Evolutionary conservation across 2,888 invertebrate genomes (phyloP), one percentile per base, ranked within the genome.

Genomic region (Chrysina gloriosa): DNA sequence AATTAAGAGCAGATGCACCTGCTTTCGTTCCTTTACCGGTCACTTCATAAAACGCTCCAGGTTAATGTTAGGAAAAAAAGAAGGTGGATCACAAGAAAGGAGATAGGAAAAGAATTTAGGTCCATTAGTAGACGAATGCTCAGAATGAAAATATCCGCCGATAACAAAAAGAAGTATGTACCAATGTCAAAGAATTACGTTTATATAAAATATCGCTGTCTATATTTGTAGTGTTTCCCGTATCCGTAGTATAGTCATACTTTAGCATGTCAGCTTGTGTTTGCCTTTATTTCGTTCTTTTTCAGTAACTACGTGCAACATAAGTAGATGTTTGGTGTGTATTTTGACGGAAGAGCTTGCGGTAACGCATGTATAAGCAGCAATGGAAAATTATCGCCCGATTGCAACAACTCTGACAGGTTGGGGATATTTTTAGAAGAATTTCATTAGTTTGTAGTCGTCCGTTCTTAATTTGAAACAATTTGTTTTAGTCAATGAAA

Each of bases 381-480:
- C 64, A 74, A 79, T 67, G 81, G 81, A 9, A 54, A 67, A 54
- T 68, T 77, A 63, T 79, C 80, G 19, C 85, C 85, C 0, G 86
- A 86, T 71, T 85, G 85, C 77, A 85, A 85, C 77, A 84, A 85
- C 76, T 84, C 85, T n/a, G 79, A 77, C 21, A 84, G 85, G 3
- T 77, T 86, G 66, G 79, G 81, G 39, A 82, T 79, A 27, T 85
- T 83, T 74, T 78, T 85, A 50, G 81, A 80, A 67, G 75, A 79
- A 31, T 74, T 80, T 16, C 77, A 77, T 70, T 78, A 70, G 70
- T 61, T 61, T 54, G 9, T 14, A 16, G 19, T 58, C 9, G n/a
- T n/a, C n/a, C n/a, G 27, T 36, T 48, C 19, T 45, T 45, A 19
- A 45, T 45, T 45, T 19, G 19, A 45, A 5, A 14, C 19, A 42